phyloP scores from a whole-genome alignment of 2,888 invertebrate species.

The Thyatira batis region DNA sequence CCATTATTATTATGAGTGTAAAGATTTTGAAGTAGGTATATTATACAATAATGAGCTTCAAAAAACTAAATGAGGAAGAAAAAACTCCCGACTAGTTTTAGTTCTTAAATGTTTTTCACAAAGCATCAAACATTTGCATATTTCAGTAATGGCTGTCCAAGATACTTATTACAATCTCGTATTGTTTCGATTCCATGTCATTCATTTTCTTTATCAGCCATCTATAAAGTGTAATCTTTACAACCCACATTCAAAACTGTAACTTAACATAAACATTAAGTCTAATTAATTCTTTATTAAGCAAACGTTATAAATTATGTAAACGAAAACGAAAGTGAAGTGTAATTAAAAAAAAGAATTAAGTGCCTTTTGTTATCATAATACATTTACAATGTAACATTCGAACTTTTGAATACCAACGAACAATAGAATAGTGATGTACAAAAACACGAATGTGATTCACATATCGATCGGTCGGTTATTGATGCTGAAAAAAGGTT shows the following conservation, averaged over 20 bases:
- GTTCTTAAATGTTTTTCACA: no score
- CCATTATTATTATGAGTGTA: no score
- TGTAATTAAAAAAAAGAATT: slow-evolving; percentile 34
- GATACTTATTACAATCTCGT: not conserved
- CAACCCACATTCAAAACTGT: not conserved
- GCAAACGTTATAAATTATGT: slow-evolving; percentile 22
- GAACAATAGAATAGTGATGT: slow-evolving; percentile 29
- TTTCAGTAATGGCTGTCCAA: no score
- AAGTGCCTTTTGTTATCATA: slow-evolving; percentile 45
- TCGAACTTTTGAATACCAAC: slow-evolving; percentile 26
- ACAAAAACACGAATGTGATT: slow-evolving; percentile 34
- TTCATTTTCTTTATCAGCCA: not conserved
- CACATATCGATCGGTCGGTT: slow-evolving; percentile 34
- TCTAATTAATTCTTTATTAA: not conserved
- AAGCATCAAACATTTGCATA: no score
- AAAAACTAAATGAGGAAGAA: no score
- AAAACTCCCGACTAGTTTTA: no score
- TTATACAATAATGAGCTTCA: no score
- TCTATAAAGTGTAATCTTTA: not conserved
- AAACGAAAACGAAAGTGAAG: slow-evolving; percentile 45
- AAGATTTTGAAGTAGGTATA: no score
- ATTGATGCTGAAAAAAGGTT: slow-evolving; percentile 48
- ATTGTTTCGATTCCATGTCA: not conserved
- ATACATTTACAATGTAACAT: slow-evolving; percentile 12
- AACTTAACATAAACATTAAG: not conserved